These are phyloP conservation scores for Ciconia nigra DNA, from an alignment of 2,797 vertebrate species.

Conservation along the genomic window DNA sequence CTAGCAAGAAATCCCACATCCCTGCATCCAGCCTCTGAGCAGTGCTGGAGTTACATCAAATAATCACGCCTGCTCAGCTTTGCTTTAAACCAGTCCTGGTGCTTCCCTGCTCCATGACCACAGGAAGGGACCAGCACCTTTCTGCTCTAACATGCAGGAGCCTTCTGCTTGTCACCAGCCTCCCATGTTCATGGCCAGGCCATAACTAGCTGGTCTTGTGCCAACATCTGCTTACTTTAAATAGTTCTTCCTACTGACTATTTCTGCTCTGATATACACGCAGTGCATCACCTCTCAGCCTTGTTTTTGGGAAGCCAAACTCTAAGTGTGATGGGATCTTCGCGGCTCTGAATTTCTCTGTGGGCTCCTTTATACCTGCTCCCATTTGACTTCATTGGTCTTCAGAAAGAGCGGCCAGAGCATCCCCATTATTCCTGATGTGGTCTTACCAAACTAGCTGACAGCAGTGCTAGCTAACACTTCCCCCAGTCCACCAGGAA, in stretches of 20 bases:
- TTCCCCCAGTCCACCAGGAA: not conserved
- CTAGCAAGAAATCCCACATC: not conserved
- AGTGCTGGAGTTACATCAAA: not conserved
- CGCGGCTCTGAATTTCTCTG: fast-evolving
- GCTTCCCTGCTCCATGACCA: not conserved
- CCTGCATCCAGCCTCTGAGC: not conserved
- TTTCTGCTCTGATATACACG: not conserved
- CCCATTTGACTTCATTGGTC: not conserved
- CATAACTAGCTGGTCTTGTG: not conserved
- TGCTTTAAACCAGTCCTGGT: not conserved
- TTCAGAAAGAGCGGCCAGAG: not conserved
- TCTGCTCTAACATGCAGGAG: not conserved
- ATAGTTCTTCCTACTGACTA: not conserved
- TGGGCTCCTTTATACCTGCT: not conserved
- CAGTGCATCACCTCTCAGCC: not conserved
- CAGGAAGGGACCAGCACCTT: not conserved
- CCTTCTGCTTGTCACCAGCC: not conserved
- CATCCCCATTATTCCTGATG: not conserved
- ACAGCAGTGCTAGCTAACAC: not conserved
- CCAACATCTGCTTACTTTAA: not conserved
- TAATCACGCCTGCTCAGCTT: not conserved
- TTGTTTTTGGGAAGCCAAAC: not conserved
- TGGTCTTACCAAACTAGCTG: not conserved
- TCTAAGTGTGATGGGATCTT: not conserved
- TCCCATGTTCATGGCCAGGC: not conserved